Evolutionary conservation across 2,888 invertebrate genomes (phyloP).

Genomic region (Phorcus lineatus): DNA sequence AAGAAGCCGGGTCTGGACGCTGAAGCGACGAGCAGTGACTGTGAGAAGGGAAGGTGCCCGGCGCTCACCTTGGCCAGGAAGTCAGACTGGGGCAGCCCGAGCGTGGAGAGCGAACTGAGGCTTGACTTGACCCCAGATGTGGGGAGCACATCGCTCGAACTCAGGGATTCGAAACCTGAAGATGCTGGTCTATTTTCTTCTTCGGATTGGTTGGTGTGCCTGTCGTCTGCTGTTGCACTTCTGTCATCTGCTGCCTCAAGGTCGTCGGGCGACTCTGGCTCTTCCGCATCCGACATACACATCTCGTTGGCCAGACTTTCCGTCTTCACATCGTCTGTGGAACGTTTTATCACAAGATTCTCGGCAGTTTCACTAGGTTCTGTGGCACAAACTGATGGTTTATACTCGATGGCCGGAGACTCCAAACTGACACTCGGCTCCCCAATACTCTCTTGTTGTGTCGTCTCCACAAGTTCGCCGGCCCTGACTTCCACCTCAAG

Average conservation of each 20-base stretch:
- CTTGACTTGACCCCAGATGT: conserved; percentile 28
- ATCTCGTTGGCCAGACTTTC: background rate
- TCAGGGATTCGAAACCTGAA: conserved; percentile 4
- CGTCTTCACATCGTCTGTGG: background rate
- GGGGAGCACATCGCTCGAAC: background rate
- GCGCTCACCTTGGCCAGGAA: conserved; percentile 43
- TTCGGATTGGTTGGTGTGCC: background rate
- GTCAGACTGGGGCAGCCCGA: conserved; percentile 42
- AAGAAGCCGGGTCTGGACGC: conserved; percentile 60
- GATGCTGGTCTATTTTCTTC: background rate
- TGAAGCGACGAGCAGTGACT: conserved; percentile 63
- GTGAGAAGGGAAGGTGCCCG: conserved; percentile 56
- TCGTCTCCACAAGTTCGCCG: conserved; percentile 12
- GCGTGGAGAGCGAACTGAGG: conserved; percentile 33
- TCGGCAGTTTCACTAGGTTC: background rate
- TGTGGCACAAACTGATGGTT: background rate
- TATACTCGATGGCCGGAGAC: background rate
- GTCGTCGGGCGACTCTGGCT: background rate
- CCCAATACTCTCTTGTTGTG: conserved; percentile 1
- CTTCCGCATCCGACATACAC: background rate
- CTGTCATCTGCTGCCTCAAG: background rate
- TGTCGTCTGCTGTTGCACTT: background rate
- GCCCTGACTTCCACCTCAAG: conserved; percentile 15
- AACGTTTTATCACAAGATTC: conserved; percentile 10
- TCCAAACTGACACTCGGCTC: background rate